These are phyloP conservation scores for Coelopa pilipes DNA, from an alignment of 2,888 invertebrate species.

Conservation along the genomic window DNA sequence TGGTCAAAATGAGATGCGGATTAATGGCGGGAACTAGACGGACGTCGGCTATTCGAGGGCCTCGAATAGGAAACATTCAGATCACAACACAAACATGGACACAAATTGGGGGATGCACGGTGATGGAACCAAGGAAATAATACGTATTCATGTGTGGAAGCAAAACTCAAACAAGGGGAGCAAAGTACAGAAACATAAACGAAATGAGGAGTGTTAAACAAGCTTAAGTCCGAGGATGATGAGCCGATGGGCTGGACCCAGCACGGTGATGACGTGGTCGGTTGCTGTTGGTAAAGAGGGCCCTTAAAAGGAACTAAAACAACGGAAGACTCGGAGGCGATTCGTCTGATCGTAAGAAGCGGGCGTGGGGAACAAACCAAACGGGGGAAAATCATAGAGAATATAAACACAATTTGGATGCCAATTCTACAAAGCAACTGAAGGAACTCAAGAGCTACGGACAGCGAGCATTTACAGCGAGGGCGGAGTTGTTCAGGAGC, in stretches of 20 bases:
- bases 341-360: background rate
- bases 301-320: no score
- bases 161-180: no score
- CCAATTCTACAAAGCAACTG: background rate
- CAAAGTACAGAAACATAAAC: no score
- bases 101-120: no score
- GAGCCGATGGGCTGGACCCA: no score
- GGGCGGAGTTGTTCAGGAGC: background rate
- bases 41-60: no score
- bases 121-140: constrained; percentile 42
- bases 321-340: background rate
- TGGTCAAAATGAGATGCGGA: background rate
- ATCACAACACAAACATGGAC: no score
- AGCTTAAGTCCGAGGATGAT: background rate
- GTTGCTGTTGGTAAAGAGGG: no score
- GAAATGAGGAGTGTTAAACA: constrained; percentile 3
- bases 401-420: background rate
- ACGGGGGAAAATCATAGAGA: background rate
- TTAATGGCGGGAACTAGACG: background rate
- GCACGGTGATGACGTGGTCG: no score
- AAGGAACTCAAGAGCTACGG: background rate
- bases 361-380: background rate
- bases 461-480: background rate
- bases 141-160: constrained; percentile 44
- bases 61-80: no score